phyloP scores from a whole-genome alignment of 2,797 vertebrate genomes.

The Hylomyscus alleni region DNA sequence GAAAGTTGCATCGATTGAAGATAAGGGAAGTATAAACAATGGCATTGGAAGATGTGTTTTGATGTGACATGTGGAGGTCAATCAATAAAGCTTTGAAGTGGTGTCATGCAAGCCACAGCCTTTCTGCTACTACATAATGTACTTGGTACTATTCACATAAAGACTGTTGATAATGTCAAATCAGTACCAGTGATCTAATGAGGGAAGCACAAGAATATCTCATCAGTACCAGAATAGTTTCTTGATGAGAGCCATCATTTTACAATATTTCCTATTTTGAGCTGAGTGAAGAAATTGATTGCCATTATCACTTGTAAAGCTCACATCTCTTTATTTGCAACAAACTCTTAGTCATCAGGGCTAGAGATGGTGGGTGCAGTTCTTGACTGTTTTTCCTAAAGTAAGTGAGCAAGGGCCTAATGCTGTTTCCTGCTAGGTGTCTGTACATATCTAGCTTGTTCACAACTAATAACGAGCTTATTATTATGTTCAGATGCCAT shows the following conservation, averaged over 20 bases:
- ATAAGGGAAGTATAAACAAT: not conserved
- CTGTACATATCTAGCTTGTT: not conserved
- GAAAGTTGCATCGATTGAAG: not conserved
- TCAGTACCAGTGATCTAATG: not conserved
- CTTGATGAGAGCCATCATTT: conserved; percentile 62
- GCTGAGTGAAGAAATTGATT: conserved; percentile 58
- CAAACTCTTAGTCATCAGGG: conserved; percentile 61
- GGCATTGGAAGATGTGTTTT: not conserved
- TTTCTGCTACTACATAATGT: not conserved
- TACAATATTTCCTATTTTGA: conserved; percentile 58
- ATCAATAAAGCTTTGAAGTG: conserved; percentile 28
- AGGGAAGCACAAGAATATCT: conserved; percentile 63
- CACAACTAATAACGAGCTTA: not conserved
- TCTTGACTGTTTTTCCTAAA: conserved; percentile 29
- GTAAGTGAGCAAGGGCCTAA: conserved; percentile 5
- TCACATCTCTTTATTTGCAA: conserved; percentile 53
- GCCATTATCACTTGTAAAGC: conserved; percentile 54
- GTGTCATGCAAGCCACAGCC: not conserved
- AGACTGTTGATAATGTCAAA: conserved; percentile 33
- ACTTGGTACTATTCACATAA: not conserved
- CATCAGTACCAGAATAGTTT: conserved; percentile 64
- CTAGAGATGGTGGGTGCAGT: not conserved
- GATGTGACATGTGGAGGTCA: not conserved
- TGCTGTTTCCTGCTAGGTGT: not conserved
- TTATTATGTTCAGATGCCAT: not conserved